Conservation (phyloP, 1,140 invertebrate species). For the Drosophila kohkoa region DNA sequence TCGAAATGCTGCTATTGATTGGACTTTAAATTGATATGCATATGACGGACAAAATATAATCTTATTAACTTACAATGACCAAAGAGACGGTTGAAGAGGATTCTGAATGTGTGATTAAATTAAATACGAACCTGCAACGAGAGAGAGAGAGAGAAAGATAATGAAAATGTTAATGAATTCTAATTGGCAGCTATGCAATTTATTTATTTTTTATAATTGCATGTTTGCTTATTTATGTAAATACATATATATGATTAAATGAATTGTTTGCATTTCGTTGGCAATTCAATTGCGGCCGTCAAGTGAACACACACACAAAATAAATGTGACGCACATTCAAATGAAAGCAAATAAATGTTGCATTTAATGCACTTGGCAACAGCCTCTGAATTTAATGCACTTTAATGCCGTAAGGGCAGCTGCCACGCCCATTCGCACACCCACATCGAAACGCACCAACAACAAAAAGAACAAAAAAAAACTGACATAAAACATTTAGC, state of each 20-base stretch:
- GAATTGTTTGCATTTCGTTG: conserved; percentile 37
- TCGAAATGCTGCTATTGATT: conserved; percentile 1
- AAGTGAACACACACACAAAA: conserved; percentile 11
- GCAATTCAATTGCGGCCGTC: conserved; percentile 51
- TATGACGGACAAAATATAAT: conserved; percentile 32
- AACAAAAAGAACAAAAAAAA: neutral
- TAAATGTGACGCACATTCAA: conserved; percentile 33
- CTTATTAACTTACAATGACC: conserved; percentile 45
- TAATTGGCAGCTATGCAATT: conserved; percentile 39
- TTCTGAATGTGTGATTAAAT: conserved; percentile 22
- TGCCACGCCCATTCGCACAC: conserved; percentile 14
- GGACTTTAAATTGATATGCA: neutral
- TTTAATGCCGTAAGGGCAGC: conserved; percentile 11
- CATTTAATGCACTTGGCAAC: conserved; percentile 51
- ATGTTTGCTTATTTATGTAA: conserved; percentile 17
- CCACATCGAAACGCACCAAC: neutral
- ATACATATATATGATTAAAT: conserved; percentile 26
- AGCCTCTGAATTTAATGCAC: conserved; percentile 34
- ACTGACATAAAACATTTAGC: conserved; percentile 38
- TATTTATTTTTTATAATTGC: conserved; percentile 9
- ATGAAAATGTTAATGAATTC: conserved; percentile 55
- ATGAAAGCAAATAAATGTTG: conserved; percentile 29
- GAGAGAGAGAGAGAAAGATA: conserved; percentile 16
- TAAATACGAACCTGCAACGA: conserved; percentile 68
- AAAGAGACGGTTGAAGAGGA: neutral